A percentile compares a stretch with the other conserved stretches of the same genome.
These are phyloP conservation scores for Sclerodermus sp. DNA, from an alignment of 2,888 invertebrate species.

Conservation along the genomic window DNA sequence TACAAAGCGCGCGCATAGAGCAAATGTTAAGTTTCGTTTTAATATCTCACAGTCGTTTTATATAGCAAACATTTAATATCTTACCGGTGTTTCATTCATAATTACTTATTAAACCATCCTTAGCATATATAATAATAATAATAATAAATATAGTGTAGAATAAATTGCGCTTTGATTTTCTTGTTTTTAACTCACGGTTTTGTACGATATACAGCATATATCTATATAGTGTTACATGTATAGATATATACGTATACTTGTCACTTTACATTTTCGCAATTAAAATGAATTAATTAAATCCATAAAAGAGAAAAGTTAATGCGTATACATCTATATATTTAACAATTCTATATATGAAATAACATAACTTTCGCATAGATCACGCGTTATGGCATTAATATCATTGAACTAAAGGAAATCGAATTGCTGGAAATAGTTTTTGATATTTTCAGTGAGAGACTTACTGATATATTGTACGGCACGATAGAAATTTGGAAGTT, in stretches of 20 bases:
- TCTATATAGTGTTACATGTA: neutral
- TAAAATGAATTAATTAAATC: neutral
- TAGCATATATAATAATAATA: no score
- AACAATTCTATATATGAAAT: conserved; percentile 20
- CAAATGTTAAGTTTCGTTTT: no score
- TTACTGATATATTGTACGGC: no score
- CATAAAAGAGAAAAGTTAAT: neutral
- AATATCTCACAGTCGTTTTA: no score
- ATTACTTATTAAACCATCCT: conserved; percentile 16
- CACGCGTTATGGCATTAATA: conserved; percentile 1
- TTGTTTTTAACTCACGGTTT: conserved; percentile 2
- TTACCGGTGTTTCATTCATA: conserved; percentile 27
- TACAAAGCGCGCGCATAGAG: no score
- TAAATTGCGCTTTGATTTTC: conserved; percentile 25
- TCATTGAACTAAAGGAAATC: no score
- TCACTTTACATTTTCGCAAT: conserved; percentile 1
- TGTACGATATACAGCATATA: conserved; percentile 25
- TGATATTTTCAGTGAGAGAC: no score
- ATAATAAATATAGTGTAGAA: conserved; percentile 11
- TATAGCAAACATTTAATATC: conserved; percentile 23
- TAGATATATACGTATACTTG: conserved; percentile 13
- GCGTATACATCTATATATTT: neutral
- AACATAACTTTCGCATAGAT: conserved; percentile 24
- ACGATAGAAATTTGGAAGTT: no score
- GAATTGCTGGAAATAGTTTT: no score